A percentile compares a stretch with the other conserved stretches of the same genome.
Evolutionary conservation across 35 echinoderm and acorn worm species (phyloP).

Genomic region (Ophiothrix spiculata): DNA sequence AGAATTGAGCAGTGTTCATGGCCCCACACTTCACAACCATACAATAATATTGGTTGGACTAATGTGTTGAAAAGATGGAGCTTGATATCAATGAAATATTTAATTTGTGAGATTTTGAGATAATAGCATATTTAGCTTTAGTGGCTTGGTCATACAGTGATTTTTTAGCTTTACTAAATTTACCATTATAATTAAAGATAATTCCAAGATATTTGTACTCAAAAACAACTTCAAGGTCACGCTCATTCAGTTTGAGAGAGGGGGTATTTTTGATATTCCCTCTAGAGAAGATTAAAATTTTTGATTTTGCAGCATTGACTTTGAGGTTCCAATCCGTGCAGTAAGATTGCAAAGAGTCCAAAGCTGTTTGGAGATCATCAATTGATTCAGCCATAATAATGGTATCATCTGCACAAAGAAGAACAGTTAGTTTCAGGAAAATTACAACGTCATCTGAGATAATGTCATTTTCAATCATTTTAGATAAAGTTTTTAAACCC

Average conservation of each 20-base stretch:
- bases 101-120: not conserved
- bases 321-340: not conserved
- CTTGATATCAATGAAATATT: not conserved
- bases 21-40: not conserved
- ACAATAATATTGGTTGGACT: not conserved
- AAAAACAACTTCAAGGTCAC: not conserved
- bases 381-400: not conserved
- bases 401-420: not conserved
- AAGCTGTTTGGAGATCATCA: not conserved
- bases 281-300: not conserved
- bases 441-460: not conserved
- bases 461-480: slow-evolving; percentile 11
- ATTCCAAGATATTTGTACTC: not conserved
- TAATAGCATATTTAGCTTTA: slow-evolving; percentile 4
- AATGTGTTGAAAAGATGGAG: not conserved
- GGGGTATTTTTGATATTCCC: not conserved
- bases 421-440: not conserved
- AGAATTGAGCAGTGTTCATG: not conserved
- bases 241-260: not conserved
- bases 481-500: not conserved
- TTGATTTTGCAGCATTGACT: not conserved
- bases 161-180: not conserved
- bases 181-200: slow-evolving; percentile 11
- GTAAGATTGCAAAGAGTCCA: not conserved
- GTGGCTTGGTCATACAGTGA: not conserved